Base-by-base conservation (phyloP, 2,888 invertebrate species). In the Erannis defoliaria region DNA sequence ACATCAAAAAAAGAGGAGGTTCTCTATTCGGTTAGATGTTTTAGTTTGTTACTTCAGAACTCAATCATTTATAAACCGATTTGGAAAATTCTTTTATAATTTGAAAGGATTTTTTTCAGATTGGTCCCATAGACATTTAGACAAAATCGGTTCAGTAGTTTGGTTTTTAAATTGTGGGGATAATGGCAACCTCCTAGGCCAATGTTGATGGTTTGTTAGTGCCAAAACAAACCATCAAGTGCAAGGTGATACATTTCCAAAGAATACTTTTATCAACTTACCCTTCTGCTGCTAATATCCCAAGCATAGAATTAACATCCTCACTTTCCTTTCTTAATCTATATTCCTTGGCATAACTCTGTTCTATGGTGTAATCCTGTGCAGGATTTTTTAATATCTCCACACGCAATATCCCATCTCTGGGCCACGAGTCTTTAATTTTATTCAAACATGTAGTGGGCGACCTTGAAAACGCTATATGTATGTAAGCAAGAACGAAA, bases 391-490 rank as follows among this genome's bases (percentile, higher is more conserved):
- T 91, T 55, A 96, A 88, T 74, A 98, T 97, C 90, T 99, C 98
- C 12, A 99, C 98, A 66, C 98, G 93, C 16, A 99, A 93, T 71
- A 99, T 98, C 4, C 99, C 99, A 87, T 98, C 97, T 64, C 98
- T 94, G 0, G 99, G 99, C 99, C 99, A 99, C 10, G 96, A 95
- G 70, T 96, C 95, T 80, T 96, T 95, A 31, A 98, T 95, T 84
- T 97, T 96, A 81, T 97, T 96, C 73, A 99, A 94, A 85, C 99
- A 99, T 74, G 98, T 98, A 55, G 98, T 97, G 6, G 99, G 98
- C 64, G 97, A 95, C 78, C 97, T 95, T 45, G 98, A 97, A 88
- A 99, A 99, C 66, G 97, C 97, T 83, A 98, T 95, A 83, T 99
- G 99, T 80, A 99, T 98, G 85, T 99, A 99, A 48, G 97, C 96